Conservation (phyloP, 2,797 vertebrate genomes). For the Etheostoma perlongum region DNA sequence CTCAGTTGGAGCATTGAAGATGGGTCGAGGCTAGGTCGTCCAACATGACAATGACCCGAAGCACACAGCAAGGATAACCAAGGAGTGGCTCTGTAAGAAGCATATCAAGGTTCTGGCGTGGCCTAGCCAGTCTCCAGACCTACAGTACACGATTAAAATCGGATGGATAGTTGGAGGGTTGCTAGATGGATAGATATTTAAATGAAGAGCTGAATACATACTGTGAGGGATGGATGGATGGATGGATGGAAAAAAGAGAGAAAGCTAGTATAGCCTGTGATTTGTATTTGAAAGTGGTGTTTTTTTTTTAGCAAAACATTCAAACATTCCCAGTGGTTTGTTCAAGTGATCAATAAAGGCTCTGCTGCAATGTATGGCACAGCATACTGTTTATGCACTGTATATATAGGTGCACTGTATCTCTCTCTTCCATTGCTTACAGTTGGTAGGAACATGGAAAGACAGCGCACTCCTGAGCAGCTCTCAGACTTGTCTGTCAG, state of each 20-base stretch:
- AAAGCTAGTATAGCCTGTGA: not conserved
- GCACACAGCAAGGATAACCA: too few relatives aligned
- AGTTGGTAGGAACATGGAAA: not conserved
- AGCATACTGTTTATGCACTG: not conserved
- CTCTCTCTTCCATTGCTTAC: not conserved
- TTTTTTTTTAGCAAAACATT: slow-evolving; percentile 12
- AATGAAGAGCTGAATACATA: too few relatives aligned
- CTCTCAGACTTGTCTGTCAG: slow-evolving; percentile 21
- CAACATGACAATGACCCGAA: too few relatives aligned
- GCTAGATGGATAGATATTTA: not conserved
- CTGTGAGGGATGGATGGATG: not conserved
- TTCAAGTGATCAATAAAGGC: not conserved
- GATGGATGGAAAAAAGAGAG: not conserved
- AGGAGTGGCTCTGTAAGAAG: too few relatives aligned
- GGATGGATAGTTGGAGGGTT: not conserved
- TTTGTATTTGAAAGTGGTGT: not conserved
- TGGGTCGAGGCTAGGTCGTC: too few relatives aligned
- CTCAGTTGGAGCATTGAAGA: too few relatives aligned
- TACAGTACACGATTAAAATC: too few relatives aligned
- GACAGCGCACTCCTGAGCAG: slow-evolving; percentile 14
- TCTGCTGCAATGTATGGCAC: not conserved
- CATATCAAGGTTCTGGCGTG: too few relatives aligned
- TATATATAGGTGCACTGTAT: not conserved
- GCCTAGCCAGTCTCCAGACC: too few relatives aligned
- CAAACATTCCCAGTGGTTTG: not conserved